phyloP scores from a whole-genome alignment of 2,888 invertebrate genomes.

The Bugula neritina region DNA sequence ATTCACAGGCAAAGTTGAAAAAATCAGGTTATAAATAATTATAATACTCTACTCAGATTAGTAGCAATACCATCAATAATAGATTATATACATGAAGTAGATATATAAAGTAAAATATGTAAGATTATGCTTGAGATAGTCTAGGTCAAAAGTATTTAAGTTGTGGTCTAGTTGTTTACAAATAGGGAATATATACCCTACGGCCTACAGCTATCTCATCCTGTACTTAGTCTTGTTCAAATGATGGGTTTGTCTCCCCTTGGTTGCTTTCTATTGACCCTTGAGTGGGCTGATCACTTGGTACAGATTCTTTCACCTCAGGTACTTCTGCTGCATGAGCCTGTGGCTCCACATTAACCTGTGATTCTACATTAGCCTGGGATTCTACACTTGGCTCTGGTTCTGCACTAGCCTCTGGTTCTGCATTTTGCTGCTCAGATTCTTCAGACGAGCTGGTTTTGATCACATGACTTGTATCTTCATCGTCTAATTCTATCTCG shows the following conservation, averaged over 20 bases:
- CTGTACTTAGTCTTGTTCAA: no score
- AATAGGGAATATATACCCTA: neutral
- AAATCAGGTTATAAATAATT: no score
- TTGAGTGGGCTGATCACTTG: neutral
- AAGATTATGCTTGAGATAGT: neutral
- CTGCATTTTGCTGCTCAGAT: neutral
- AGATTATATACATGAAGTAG: no score
- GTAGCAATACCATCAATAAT: no score
- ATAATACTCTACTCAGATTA: no score
- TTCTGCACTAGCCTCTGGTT: neutral
- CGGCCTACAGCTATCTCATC: no score
- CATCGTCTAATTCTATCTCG: neutral
- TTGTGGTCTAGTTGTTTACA: neutral
- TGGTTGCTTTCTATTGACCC: neutral
- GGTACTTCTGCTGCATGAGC: neutral
- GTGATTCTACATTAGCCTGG: neutral
- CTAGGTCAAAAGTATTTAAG: no score
- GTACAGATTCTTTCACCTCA: neutral
- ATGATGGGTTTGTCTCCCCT: constrained; percentile 22
- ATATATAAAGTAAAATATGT: no score
- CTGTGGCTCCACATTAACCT: neutral
- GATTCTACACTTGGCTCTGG: neutral
- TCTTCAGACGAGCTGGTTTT: no score
- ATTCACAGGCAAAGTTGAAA: no score
- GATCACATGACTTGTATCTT: no score